phyloP scores from a whole-genome alignment of 1,140 invertebrate genomes.

The Eueides isabella region DNA sequence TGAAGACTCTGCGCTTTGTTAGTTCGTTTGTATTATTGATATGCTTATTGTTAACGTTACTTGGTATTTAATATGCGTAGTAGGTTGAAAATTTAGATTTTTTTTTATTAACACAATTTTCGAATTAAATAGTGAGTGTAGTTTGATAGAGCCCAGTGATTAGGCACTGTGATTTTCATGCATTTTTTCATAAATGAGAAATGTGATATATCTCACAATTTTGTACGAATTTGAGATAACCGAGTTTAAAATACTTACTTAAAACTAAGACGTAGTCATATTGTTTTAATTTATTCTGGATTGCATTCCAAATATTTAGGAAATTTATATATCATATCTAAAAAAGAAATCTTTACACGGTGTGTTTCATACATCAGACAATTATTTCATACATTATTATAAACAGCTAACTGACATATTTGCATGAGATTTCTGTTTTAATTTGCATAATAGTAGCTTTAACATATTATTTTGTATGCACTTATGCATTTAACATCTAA shows the following conservation, averaged over 20 bases:
- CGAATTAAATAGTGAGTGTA: no score
- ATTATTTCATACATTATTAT: not conserved
- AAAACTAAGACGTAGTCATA: no score
- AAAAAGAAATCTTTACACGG: not conserved
- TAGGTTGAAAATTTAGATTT: not conserved
- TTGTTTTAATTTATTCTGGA: no score
- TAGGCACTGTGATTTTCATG: no score
- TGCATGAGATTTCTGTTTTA: not conserved
- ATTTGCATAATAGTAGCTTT: not conserved
- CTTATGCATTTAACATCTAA: not conserved
- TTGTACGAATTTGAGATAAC: no score
- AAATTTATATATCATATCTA: not conserved
- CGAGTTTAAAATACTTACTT: no score
- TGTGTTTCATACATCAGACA: not conserved
- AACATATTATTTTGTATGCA: not conserved
- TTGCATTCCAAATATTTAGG: no score
- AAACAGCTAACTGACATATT: not conserved
- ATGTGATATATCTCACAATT: no score
- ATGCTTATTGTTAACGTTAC: not conserved
- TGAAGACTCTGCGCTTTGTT: not conserved
- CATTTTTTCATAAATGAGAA: no score
- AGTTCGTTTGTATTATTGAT: slow-evolving; percentile 3
- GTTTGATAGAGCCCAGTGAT: no score
- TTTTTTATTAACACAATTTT: not conserved
- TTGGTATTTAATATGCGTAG: not conserved